Percentiles rank a stretch among this genome's conserved stretches.
These are phyloP conservation scores for Pangasius djambal DNA, from an alignment of 2,797 vertebrate genomes.

Conservation along the genomic window DNA sequence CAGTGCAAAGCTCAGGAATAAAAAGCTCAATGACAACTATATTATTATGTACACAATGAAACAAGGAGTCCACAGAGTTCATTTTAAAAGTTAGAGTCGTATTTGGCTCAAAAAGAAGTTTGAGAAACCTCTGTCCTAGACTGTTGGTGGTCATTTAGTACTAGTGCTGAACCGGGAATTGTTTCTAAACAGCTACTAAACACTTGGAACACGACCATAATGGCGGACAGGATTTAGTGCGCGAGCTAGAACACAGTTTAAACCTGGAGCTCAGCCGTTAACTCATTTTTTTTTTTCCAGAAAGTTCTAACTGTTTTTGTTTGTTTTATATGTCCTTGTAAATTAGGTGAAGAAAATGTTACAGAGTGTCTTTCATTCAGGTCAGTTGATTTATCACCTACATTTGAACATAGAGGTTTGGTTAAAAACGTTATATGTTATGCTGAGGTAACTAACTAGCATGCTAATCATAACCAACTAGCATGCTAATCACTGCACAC, in stretches of 20 bases:
- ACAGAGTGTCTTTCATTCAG: background rate
- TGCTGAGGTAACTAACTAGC: background rate
- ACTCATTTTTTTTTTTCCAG: background rate
- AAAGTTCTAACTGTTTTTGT: background rate
- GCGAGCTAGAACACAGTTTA: background rate
- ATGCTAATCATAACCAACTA: background rate
- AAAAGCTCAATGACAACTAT: background rate
- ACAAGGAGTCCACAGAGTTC: background rate
- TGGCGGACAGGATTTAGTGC: background rate
- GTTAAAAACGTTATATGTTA: background rate
- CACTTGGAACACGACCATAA: background rate
- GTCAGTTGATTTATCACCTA: background rate
- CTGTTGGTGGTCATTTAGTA: background rate
- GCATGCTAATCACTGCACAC: background rate
- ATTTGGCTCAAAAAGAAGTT: background rate
- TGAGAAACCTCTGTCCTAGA: background rate
- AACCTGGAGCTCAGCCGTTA: background rate
- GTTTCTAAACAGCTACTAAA: background rate
- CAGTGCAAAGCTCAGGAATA: background rate
- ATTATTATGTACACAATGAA: background rate
- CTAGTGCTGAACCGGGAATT: background rate
- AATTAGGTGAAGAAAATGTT: background rate
- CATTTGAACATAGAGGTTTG: background rate
- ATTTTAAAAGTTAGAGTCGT: background rate
- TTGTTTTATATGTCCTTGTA: background rate